A percentile compares a stretch with the other conserved stretches of the same genome.
Evolutionary conservation across 2,888 invertebrate genomes (phyloP).

Genomic region (Phortica magna): DNA sequence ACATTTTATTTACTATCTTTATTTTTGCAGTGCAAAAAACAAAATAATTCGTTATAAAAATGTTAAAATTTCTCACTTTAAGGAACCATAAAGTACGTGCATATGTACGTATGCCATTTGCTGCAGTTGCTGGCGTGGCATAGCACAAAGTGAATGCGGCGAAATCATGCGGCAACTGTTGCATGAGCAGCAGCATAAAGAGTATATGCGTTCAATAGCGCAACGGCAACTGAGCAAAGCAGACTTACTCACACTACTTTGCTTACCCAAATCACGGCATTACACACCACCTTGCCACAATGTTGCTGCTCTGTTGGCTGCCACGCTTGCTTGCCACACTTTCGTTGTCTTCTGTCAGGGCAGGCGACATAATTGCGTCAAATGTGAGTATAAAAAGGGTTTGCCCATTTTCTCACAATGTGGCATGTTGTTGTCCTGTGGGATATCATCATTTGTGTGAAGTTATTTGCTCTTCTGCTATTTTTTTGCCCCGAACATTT

Average conservation of each 20-base stretch:
- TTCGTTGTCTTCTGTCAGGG: conserved; percentile 53
- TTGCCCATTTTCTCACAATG: neutral
- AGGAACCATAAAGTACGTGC: neutral
- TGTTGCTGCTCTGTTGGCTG: conserved; percentile 36
- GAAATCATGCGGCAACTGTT: conserved; percentile 11
- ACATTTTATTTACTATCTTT: neutral
- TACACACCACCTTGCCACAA: conserved; percentile 32
- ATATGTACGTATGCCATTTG: neutral
- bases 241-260: neutral
- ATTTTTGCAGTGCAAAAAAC: neutral
- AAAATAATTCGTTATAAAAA: conserved; percentile 45
- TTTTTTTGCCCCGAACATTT: neutral
- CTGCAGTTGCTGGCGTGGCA: neutral
- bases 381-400: conserved; percentile 29
- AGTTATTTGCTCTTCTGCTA: neutral
- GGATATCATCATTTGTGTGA: conserved; percentile 10
- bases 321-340: conserved; percentile 24
- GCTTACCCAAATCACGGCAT: neutral
- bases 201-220: conserved; percentile 54
- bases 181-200: conserved; percentile 23
- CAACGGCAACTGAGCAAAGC: neutral
- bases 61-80: conserved; percentile 56
- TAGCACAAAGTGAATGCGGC: neutral
- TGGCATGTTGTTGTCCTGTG: conserved; percentile 40
- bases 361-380: conserved; percentile 57